These are phyloP conservation scores for Drosophila nr. perissopoda DNA, from an alignment of 2,888 invertebrate genomes.

Conservation along the genomic window DNA sequence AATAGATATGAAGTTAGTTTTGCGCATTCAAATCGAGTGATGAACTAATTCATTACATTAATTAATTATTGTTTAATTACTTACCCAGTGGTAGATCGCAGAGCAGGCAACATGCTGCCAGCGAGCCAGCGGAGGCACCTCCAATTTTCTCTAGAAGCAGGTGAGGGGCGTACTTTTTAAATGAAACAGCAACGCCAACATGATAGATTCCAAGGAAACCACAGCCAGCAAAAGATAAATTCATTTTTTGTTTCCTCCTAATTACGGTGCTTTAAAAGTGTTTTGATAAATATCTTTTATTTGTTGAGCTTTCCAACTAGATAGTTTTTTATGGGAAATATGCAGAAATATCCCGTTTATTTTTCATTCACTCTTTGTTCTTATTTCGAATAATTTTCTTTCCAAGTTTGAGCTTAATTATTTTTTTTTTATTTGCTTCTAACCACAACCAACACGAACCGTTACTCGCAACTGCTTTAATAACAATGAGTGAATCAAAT, in stretches of 20 bases:
- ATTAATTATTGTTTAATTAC: conserved; percentile 85
- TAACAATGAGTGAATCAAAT: conserved; percentile 31
- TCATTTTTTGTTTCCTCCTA: conserved; percentile 86
- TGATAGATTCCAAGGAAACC: conserved; percentile 99
- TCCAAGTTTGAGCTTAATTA: background rate
- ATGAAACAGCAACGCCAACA: conserved; percentile 98
- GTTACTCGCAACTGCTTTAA: conserved; percentile 38
- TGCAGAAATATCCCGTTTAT: background rate
- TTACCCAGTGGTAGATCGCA: conserved; percentile 96
- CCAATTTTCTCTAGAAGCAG: conserved; percentile 94
- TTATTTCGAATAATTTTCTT: background rate
- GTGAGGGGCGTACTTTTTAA: conserved; percentile 98
- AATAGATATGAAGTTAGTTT: background rate
- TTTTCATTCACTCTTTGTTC: background rate
- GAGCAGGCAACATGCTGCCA: conserved; percentile 94
- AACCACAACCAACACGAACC: conserved; percentile 25
- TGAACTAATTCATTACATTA: background rate
- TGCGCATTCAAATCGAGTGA: background rate
- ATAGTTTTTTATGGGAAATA: background rate
- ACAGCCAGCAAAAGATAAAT: conserved; percentile 99
- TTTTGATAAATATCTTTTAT: background rate
- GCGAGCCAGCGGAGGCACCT: conserved; percentile 97
- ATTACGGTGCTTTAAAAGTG: background rate
- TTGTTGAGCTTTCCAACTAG: background rate
- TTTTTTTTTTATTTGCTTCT: conserved; percentile 1